Conservation (phyloP, 2,888 invertebrate species). For the Caenorhabditis sp. region DNA sequence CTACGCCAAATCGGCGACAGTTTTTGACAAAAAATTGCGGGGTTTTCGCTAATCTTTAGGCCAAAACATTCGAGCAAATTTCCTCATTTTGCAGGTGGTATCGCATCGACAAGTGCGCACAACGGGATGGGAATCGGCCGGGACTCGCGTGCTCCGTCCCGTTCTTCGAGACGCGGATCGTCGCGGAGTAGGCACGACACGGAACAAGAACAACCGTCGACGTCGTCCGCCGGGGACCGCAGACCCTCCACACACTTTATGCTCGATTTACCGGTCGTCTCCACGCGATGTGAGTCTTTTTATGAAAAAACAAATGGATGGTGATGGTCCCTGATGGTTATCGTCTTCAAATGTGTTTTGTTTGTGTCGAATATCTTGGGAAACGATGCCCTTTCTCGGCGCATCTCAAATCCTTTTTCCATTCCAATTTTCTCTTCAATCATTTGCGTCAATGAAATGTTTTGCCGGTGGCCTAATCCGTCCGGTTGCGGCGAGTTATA, state of each 20-base stretch:
- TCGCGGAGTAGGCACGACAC: constrained; percentile 29
- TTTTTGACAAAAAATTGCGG: neutral
- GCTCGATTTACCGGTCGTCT: constrained; percentile 52
- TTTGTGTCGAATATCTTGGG: too few species aligned
- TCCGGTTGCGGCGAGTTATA: too few species aligned
- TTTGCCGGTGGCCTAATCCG: too few species aligned
- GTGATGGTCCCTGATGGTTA: too few species aligned
- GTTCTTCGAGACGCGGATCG: constrained; percentile 25
- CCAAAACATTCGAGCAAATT: neutral
- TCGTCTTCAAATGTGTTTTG: too few species aligned
- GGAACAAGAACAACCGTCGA: constrained; percentile 31
- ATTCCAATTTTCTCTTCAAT: too few species aligned
- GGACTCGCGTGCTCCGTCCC: constrained; percentile 20
- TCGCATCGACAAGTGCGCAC: constrained; percentile 39
- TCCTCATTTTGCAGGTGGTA: constrained; percentile 27
- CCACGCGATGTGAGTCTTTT: constrained; percentile 53
- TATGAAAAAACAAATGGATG: too few species aligned
- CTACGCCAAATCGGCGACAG: too few species aligned
- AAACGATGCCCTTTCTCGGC: too few species aligned
- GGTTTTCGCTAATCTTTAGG: neutral
- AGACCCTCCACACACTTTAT: constrained; percentile 45
- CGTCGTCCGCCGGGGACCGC: constrained; percentile 7
- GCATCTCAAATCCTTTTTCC: too few species aligned
- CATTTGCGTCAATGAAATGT: too few species aligned
- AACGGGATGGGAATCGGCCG: constrained; percentile 26